Percentiles rank a stretch among this genome's conserved stretches.
phyloP scores from a whole-genome alignment of 2,113 vertebrate genomes.

The Chlorodrepanis virens region DNA sequence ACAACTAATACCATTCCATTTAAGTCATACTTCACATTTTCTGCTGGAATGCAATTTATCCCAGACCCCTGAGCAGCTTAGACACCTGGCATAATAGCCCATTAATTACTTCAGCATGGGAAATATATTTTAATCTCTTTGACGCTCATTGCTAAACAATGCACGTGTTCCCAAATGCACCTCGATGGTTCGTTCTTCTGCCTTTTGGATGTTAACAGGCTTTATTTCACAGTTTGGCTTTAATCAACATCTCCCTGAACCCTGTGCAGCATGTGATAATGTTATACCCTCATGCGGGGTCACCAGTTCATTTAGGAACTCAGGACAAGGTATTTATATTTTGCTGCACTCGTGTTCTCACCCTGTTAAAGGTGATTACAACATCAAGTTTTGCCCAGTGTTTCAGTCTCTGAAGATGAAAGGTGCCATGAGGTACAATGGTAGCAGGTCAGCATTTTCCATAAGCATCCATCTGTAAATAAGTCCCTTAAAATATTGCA shows the following conservation, averaged over 20 bases:
- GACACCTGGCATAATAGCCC: conserved; percentile 40
- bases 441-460: conserved; percentile 38
- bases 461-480: conserved; percentile 32
- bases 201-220: neutral
- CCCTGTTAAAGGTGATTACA: conserved; percentile 14
- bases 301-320: neutral
- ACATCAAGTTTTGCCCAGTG: neutral
- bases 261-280: neutral
- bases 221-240: neutral
- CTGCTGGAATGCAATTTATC: neutral
- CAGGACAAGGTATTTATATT: neutral
- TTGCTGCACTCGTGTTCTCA: neutral
- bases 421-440: conserved; percentile 14
- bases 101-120: conserved; percentile 40
- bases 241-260: neutral
- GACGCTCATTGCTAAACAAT: conserved; percentile 3
- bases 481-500: conserved; percentile 19
- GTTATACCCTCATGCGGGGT: neutral
- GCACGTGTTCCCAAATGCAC: neutral
- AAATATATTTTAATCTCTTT: conserved; percentile 40
- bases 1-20: neutral
- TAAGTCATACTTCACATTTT: neutral
- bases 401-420: conserved; percentile 24
- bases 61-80: neutral
- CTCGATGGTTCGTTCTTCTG: neutral